Percentiles rank a stretch among this genome's conserved stretches.
Conservation (phyloP, 2,113 vertebrate genomes). For the Siniperca knerii region DNA sequence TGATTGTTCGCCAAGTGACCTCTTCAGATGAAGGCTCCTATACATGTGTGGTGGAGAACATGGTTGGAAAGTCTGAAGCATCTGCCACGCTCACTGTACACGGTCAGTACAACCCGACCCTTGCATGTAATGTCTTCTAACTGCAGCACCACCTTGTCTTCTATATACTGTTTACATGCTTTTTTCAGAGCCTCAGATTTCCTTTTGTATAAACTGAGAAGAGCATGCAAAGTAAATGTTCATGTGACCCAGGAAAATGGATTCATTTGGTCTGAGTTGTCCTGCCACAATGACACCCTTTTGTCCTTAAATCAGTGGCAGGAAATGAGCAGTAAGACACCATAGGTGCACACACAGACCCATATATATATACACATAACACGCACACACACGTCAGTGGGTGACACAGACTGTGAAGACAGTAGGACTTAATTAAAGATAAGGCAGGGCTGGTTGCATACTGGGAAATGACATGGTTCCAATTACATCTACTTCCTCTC, state of each 20-base stretch:
- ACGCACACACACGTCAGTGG: conserved; percentile 46
- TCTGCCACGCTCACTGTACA: conserved; percentile 94
- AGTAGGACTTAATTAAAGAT: conserved; percentile 82
- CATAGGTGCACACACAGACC: conserved; percentile 24
- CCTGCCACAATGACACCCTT: conserved; percentile 64
- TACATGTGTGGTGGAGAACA: conserved; percentile 95
- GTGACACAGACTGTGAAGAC: conserved; percentile 55
- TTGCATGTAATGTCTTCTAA: conserved; percentile 17
- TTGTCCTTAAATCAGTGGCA: conserved; percentile 50
- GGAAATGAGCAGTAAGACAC: conserved; percentile 57
- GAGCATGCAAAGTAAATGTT: conserved; percentile 62
- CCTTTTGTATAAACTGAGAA: conserved; percentile 42
- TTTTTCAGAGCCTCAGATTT: conserved; percentile 9
- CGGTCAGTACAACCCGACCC: conserved; percentile 81
- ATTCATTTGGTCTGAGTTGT: conserved; percentile 51
- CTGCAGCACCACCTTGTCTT: not conserved
- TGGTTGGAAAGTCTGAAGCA: conserved; percentile 95
- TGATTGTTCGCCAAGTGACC: conserved; percentile 90
- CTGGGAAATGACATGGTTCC: conserved; percentile 76
- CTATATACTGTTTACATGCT: conserved; percentile 16
- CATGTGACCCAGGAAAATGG: conserved; percentile 35
- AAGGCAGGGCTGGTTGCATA: conserved; percentile 57
- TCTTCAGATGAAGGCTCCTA: conserved; percentile 93
- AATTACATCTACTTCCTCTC: conserved; percentile 71
- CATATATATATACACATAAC: conserved; percentile 25